phyloP scores from a whole-genome alignment of 2,113 vertebrate genomes.

The Pygoscelis adeliae region DNA sequence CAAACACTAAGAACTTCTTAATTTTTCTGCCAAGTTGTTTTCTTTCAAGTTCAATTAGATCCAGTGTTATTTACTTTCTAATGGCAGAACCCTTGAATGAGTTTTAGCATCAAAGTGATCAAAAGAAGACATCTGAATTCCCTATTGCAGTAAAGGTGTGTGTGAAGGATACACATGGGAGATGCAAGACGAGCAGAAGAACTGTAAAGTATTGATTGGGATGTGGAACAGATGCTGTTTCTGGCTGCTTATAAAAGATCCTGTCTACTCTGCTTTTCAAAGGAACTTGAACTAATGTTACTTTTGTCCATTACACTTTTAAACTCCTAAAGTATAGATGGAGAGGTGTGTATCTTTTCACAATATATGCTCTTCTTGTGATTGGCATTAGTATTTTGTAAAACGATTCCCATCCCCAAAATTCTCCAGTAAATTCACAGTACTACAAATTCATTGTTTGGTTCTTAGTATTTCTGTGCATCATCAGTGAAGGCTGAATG shows the following conservation, averaged over 20 bases:
- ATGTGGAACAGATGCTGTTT: constrained; percentile 12
- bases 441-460: not conserved
- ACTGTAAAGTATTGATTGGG: not conserved
- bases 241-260: not conserved
- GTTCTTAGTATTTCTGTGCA: not conserved
- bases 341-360: not conserved
- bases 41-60: not conserved
- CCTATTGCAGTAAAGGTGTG: not conserved
- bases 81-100: not conserved
- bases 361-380: not conserved
- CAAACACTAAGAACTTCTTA: not conserved
- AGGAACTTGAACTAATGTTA: not conserved
- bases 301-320: not conserved
- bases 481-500: not conserved
- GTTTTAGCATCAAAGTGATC: not conserved
- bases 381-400: not conserved
- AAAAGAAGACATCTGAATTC: not conserved
- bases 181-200: not conserved
- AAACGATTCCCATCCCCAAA: not conserved
- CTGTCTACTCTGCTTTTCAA: not conserved
- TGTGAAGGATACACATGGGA: not conserved
- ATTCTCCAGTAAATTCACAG: not conserved
- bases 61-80: not conserved
- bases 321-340: not conserved
- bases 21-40: not conserved